Conservation (phyloP, 2,888 invertebrate genomes). For the Polyommatus icarus region DNA sequence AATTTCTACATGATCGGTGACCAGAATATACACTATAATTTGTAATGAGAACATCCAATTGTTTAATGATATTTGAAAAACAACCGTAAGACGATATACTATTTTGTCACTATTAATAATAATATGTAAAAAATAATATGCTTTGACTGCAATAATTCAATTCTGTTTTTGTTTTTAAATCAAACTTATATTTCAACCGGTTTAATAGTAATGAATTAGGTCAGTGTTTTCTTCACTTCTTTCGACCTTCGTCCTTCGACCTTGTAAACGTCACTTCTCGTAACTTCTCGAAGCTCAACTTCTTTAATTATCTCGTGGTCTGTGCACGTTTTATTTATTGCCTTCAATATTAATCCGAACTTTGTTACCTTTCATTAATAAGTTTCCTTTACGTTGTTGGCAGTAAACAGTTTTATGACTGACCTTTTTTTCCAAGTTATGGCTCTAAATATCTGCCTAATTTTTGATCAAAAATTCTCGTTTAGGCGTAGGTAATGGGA, state of each 20-base stretch:
- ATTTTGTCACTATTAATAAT: too few species aligned
- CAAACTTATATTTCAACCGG: neutral
- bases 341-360: slow-evolving; percentile 25
- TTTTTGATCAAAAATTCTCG: neutral
- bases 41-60: too few species aligned
- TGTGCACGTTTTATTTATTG: slow-evolving; percentile 13
- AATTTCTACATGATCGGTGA: too few species aligned
- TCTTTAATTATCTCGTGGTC: slow-evolving; percentile 18
- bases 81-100: too few species aligned
- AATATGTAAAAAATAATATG: too few species aligned
- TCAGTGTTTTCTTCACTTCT: neutral
- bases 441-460: neutral
- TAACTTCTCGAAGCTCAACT: slow-evolving; percentile 14
- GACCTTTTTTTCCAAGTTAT: slow-evolving; percentile 4
- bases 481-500: neutral
- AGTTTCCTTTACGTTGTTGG: slow-evolving; percentile 1
- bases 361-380: slow-evolving; percentile 6
- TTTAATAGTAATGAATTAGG: neutral
- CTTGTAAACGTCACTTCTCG: neutral
- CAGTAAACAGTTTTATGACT: slow-evolving; percentile 10
- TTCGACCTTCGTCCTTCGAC: neutral
- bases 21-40: too few species aligned
- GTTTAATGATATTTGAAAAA: too few species aligned
- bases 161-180: neutral
- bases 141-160: too few species aligned